phyloP scores from a whole-genome alignment of 2,888 invertebrate species.

The Limenitis camilla region DNA sequence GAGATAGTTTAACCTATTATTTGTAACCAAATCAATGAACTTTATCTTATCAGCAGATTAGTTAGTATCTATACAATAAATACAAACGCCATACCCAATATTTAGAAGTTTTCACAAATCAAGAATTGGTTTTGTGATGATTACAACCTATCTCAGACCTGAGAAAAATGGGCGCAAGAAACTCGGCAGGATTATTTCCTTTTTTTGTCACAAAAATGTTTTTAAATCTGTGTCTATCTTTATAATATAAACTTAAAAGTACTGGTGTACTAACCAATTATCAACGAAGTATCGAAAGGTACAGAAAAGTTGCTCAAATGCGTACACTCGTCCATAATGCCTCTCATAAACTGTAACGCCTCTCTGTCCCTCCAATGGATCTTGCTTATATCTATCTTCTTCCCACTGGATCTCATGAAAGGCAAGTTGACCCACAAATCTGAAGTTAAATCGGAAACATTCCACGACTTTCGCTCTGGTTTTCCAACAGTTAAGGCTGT shows the following conservation, averaged over 20 bases:
- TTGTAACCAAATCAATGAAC: too few species aligned
- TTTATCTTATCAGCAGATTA: too few species aligned
- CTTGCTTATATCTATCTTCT: slow-evolving; percentile 73
- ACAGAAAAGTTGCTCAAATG: slow-evolving; percentile 94
- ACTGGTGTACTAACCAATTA: slow-evolving; percentile 75
- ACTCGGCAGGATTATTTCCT: too few species aligned
- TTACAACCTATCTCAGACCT: too few species aligned
- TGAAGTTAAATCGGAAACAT: slow-evolving; percentile 50
- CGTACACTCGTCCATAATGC: slow-evolving; percentile 99
- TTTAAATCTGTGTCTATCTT: neutral
- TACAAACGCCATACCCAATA: too few species aligned
- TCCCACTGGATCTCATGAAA: slow-evolving; percentile 47
- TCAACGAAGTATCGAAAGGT: slow-evolving; percentile 90
- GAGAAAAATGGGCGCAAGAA: too few species aligned
- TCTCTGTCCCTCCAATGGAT: slow-evolving; percentile 84
- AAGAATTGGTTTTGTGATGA: too few species aligned
- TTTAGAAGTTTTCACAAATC: too few species aligned
- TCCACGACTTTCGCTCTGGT: slow-evolving; percentile 48
- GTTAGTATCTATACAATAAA: too few species aligned
- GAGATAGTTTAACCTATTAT: too few species aligned
- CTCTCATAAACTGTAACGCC: slow-evolving; percentile 94
- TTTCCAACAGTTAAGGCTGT: slow-evolving; percentile 16
- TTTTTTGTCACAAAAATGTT: neutral
- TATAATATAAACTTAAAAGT: neutral
- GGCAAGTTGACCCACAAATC: slow-evolving; percentile 58